A percentile compares a stretch with the other conserved stretches of the same genome.
Evolutionary conservation across 1,140 invertebrate species (phyloP).

Genomic region (Danaus melanippus): DNA sequence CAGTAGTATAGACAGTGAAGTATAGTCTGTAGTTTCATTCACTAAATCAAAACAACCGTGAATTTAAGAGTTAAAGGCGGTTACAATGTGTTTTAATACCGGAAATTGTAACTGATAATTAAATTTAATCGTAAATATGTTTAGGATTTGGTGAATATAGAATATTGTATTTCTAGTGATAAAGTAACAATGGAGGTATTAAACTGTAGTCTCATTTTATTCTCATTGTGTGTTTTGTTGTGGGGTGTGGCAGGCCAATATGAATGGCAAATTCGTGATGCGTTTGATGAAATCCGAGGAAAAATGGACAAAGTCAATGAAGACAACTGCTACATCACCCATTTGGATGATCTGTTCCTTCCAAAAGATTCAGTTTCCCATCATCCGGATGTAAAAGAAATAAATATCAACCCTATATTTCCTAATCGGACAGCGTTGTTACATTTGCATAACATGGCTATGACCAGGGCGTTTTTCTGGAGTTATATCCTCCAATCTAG

Average conservation of each 20-base stretch:
- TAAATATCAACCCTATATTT: constrained; percentile 95
- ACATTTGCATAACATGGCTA: constrained; percentile 96
- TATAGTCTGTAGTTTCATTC: too few relatives aligned
- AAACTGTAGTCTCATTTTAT: constrained; percentile 40
- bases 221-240: constrained; percentile 52
- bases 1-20: too few relatives aligned
- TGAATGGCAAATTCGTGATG: constrained; percentile 90
- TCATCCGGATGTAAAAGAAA: constrained; percentile 93
- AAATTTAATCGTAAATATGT: too few relatives aligned
- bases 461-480: constrained; percentile 95
- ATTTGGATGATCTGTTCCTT: constrained; percentile 87
- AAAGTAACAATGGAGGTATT: constrained; percentile 50
- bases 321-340: constrained; percentile 92
- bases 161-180: constrained; percentile 13
- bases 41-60: too few relatives aligned
- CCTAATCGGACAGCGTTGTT: constrained; percentile 94
- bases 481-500: constrained; percentile 94
- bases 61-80: too few relatives aligned
- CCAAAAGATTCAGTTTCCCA: constrained; percentile 90
- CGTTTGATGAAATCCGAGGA: constrained; percentile 88
- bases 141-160: background rate
- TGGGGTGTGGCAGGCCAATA: constrained; percentile 86
- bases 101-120: constrained; percentile 3
- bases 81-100: constrained; percentile 3
- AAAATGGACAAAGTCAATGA: constrained; percentile 84